These are phyloP conservation scores for Thamnophis sirtalis DNA, from an alignment of 2,113 vertebrate genomes.

Conservation along the genomic window DNA sequence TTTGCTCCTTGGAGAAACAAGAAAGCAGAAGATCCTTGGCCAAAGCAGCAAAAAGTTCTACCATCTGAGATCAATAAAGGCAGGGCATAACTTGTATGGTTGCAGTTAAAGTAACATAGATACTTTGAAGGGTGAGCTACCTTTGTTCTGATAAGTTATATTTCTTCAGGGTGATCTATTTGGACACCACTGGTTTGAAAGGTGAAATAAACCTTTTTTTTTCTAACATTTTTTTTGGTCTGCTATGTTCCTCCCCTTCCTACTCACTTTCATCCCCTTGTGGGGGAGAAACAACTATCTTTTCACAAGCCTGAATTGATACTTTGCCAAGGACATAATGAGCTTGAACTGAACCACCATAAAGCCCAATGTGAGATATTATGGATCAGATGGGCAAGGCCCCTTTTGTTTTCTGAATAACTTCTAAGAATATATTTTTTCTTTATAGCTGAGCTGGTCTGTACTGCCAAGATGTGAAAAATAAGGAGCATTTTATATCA, in stretches of 20 bases:
- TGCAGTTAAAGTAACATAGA: background rate
- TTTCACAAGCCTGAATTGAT: background rate
- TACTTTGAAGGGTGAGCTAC: background rate
- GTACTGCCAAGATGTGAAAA: background rate
- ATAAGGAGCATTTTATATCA: background rate
- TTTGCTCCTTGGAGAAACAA: background rate
- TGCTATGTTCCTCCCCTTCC: accelerated
- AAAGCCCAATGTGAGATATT: background rate
- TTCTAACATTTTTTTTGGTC: background rate
- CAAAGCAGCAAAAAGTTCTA: background rate
- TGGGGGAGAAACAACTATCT: background rate
- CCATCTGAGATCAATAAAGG: background rate
- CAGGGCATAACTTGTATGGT: background rate
- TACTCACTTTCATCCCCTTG: background rate
- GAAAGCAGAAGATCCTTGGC: background rate
- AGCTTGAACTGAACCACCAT: background rate
- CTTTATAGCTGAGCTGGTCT: background rate
- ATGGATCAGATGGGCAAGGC: background rate
- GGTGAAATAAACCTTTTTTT: background rate
- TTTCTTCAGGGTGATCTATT: background rate
- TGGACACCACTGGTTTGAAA: background rate
- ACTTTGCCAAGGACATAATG: background rate
- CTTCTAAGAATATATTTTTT: background rate
- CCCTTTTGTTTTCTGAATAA: background rate
- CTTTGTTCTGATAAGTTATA: background rate